A percentile compares a stretch with the other conserved stretches of the same genome.
Evolutionary conservation across 2,113 vertebrate species (phyloP).

Genomic region (Pituophis catenifer): DNA sequence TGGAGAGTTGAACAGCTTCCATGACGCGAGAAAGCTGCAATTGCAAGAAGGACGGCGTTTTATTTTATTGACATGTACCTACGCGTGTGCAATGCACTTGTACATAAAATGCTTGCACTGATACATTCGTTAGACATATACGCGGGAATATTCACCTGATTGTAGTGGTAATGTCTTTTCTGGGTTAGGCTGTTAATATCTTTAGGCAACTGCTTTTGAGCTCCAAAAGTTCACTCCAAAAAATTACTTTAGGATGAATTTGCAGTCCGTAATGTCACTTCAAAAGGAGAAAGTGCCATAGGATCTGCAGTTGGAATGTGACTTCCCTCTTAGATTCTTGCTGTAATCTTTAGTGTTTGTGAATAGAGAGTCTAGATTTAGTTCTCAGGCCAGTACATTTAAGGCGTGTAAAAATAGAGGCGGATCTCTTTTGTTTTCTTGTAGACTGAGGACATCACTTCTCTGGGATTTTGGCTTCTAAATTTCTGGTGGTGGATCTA

Average conservation of each 20-base stretch:
- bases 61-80: neutral
- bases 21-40: neutral
- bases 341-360: neutral
- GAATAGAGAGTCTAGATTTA: neutral
- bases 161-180: neutral
- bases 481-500: neutral
- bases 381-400: neutral
- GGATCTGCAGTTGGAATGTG: neutral
- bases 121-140: neutral
- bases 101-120: neutral
- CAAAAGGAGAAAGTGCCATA: neutral
- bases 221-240: neutral
- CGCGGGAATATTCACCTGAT: neutral
- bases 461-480: neutral
- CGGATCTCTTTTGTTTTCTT: neutral
- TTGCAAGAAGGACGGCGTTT: neutral
- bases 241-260: neutral
- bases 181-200: neutral
- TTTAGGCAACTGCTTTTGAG: neutral
- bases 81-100: neutral
- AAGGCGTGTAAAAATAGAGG: neutral
- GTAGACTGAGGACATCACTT: neutral
- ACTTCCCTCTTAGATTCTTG: neutral
- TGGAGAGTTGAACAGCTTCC: accelerated
- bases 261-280: neutral